phyloP scores from a whole-genome alignment of 2,113 vertebrate species.

The Leiothrix lutea region DNA sequence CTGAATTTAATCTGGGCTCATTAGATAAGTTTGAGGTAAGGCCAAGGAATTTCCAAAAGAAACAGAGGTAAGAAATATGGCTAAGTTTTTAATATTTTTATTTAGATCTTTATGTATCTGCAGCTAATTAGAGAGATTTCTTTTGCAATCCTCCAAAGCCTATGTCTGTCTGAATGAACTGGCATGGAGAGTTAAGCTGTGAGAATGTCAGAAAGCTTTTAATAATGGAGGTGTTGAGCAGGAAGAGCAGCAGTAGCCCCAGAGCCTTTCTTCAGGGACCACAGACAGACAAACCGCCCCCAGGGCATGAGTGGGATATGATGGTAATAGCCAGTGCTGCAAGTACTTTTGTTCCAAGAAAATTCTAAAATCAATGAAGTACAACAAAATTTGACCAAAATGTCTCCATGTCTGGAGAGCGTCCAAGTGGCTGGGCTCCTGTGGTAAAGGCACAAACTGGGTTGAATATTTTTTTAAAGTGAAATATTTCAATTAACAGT shows the following conservation, averaged over 20 bases:
- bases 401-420: not conserved
- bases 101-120: not conserved
- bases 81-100: not conserved
- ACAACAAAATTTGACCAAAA: not conserved
- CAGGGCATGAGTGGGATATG: rapidly evolving
- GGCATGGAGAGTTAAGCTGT: not conserved
- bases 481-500: not conserved
- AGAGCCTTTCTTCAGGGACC: not conserved
- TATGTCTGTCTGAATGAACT: not conserved
- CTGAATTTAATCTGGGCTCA: not conserved
- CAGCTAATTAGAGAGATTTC: not conserved
- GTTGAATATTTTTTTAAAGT: not conserved
- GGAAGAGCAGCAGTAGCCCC: not conserved
- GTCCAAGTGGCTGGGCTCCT: not conserved
- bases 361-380: not conserved
- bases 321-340: not conserved
- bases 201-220: not conserved
- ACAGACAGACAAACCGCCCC: not conserved
- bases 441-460: not conserved
- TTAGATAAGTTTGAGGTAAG: not conserved
- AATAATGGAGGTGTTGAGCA: not conserved
- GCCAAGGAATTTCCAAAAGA: not conserved
- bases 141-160: not conserved
- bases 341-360: not conserved
- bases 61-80: not conserved